Evolutionary conservation across 2,113 vertebrate genomes (phyloP), one percentile per base, ranked within the genome.

Genomic region (Plecotus auritus): DNA sequence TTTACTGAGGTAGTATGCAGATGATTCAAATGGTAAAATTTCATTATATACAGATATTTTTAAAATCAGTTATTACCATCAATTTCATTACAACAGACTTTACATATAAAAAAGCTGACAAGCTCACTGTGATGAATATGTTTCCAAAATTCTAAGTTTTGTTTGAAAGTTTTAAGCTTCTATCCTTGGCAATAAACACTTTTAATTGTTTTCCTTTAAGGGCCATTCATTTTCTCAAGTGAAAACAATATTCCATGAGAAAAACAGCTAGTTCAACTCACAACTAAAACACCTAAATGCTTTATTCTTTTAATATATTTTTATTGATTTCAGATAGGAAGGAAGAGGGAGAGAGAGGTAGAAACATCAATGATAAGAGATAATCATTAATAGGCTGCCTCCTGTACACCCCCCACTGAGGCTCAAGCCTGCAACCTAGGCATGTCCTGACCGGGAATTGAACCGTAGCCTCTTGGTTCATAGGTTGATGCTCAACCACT

Each of bases 91-190:
- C 17, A 82, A 61, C 14, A 40, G 67, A 61, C 47, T 76, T 89
- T 40, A 70, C 72, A 51, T 56, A 69, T 1, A 64, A 12, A n/a
- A 74, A 95, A 86, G 59, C 61, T 40, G 28, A 73, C 17, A 67
- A 87, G 20, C 47, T 51, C 40, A 59, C 12, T 49, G 2, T 73
- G 10, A 54, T 72, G 9, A 84, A 70, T 37, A 3, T 10, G 18
- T 66, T 70, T 81, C 66, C 42, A 51, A 88, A 81, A 80, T 69
- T 80, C 80, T 85, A 81, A 89, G 64, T 94, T 94, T 91, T 67
- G 18, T 42, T 73, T 88, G 47, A 93, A 96, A 85, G 40, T 11
- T 11, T 35, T 85, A 30, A 94, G 84, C 81, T 74, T 56, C n/a
- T 88, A 54, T 17, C 22, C 42, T 18, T 61, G 81, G 69, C 35